phyloP scores from a whole-genome alignment of 1,140 invertebrate genomes.

The Sminthurides bifidus region DNA sequence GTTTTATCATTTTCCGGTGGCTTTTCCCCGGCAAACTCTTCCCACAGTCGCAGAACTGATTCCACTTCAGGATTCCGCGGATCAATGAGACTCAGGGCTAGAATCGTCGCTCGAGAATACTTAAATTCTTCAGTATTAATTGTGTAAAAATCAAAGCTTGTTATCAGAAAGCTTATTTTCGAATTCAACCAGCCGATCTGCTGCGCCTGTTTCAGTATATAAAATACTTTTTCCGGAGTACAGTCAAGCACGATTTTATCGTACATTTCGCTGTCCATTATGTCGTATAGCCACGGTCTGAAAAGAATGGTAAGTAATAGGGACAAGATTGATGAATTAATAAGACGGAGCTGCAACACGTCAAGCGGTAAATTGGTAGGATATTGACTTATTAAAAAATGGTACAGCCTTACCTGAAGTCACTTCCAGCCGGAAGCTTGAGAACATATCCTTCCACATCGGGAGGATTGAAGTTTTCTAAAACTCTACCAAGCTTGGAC shows the following conservation, averaged over 20 bases:
- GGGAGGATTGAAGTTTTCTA: slow-evolving; percentile 76
- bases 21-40: too few relatives aligned
- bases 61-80: slow-evolving; percentile 58
- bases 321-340: too few relatives aligned
- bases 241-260: slow-evolving; percentile 67
- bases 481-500: slow-evolving; percentile 80
- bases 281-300: slow-evolving; percentile 64
- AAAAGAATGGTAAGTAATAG: slow-evolving; percentile 32
- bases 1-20: too few relatives aligned
- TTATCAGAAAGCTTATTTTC: slow-evolving; percentile 61
- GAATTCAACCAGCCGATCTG: slow-evolving; percentile 73
- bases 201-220: slow-evolving; percentile 60
- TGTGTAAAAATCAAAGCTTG: slow-evolving; percentile 68
- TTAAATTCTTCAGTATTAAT: slow-evolving; percentile 85
- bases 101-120: slow-evolving; percentile 86
- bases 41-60: slow-evolving; percentile 63
- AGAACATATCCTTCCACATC: slow-evolving; percentile 35
- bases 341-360: too few relatives aligned
- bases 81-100: slow-evolving; percentile 71
- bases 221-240: slow-evolving; percentile 48
- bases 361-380: too few relatives aligned
- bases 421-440: slow-evolving; percentile 36
- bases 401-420: slow-evolving; percentile 33
- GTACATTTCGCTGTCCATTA: slow-evolving; percentile 51
- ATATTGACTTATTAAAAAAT: too few relatives aligned